These are phyloP conservation scores for Typhlichthys eigenmanni DNA, from an alignment of 2,797 vertebrate species.

Conservation along the genomic window DNA sequence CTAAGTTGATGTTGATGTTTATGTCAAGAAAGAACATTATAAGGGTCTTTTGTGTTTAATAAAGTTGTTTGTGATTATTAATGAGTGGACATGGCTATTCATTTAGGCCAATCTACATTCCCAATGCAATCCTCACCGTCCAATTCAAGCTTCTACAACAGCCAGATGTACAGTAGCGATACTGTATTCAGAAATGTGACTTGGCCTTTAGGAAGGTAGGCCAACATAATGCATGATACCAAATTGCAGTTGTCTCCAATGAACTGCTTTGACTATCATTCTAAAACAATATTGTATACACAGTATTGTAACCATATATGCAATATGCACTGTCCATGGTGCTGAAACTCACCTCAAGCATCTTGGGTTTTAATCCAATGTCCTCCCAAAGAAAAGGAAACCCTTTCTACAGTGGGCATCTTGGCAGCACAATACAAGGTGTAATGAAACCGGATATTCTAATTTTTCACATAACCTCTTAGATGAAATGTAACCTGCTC, in stretches of 20 bases:
- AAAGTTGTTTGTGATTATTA: background rate
- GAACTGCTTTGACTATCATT: too few relatives aligned
- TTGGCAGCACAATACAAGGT: background rate
- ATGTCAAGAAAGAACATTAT: background rate
- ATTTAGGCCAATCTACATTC: background rate
- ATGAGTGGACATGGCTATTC: background rate
- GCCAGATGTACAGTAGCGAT: background rate
- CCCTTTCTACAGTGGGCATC: background rate
- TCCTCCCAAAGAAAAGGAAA: background rate
- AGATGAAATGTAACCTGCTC: background rate
- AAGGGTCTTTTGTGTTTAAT: too few relatives aligned
- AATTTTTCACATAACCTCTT: too few relatives aligned
- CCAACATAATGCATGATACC: too few relatives aligned
- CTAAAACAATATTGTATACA: too few relatives aligned
- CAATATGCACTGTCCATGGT: conserved; percentile 51
- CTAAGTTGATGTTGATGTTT: background rate
- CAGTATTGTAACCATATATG: too few relatives aligned
- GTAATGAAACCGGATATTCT: background rate
- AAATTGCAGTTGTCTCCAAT: too few relatives aligned
- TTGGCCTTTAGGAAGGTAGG: background rate
- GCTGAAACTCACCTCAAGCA: conserved; percentile 38
- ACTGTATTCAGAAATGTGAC: background rate
- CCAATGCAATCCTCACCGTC: background rate
- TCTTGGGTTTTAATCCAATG: background rate
- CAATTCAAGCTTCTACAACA: background rate